Base-by-base conservation (phyloP, 2,797 vertebrate genomes). In the Hydrophis major region DNA sequence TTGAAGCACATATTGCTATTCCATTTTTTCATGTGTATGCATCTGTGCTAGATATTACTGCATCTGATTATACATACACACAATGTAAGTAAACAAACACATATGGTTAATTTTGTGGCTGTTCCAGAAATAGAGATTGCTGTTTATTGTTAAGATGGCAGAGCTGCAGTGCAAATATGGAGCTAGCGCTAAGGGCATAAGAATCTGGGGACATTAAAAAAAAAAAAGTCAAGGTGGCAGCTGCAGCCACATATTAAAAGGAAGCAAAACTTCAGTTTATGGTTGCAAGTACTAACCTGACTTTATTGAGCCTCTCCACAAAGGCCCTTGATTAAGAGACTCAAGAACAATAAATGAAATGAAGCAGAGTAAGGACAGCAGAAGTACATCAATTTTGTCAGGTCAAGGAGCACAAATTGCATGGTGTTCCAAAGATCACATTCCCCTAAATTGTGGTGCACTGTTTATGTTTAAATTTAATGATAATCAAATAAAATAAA, bases 1-100 rank as follows among this genome's bases (percentile, higher is more conserved):
- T n/a, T 66, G 53, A 91, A 93, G 57, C 56, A 88, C 53, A 89
- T 89, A 56, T 61, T 91, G 87, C 18, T 86, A n/a, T 83, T 83
- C 47, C 4, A 87, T 74, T 90, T 50, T 32, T 63, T 63, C 50
- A n/a, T 89, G 28, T 55, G 18, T 90, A 12, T n/a, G 86, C n/a
- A 28, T 87, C 47, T 86, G 47, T 50, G 83, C 28, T 47, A 83
- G 66, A 32, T 89, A 59, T 50, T 92, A n/a, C 28, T 91, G 25
- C 59, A 8, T 28, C 37, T 59, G 14, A 60, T 91, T 86, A 89
- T 8, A 28, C 86, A 83, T 18, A 86, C 83, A 61, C 37, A 57
- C 28, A 57, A 1, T 32, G 37, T 57, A 56, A 83, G 74, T 83
- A 83, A 83, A 83, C 37, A 83, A 83, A 83, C n/a, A 42, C 42